Conservation (phyloP, 2,113 vertebrate species). For the Amblyornis subalaris region DNA sequence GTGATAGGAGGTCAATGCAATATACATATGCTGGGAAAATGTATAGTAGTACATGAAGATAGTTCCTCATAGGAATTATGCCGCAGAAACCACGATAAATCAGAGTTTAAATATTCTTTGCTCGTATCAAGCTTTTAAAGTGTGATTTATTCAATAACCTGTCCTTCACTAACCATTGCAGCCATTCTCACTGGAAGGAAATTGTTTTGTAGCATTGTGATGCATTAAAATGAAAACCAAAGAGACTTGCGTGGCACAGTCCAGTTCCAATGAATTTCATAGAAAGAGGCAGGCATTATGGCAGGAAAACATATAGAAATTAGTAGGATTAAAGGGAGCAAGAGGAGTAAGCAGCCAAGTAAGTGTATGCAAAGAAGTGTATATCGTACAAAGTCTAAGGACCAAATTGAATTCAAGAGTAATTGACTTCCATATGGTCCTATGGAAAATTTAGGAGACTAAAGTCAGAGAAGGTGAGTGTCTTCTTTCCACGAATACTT, state of each 20-base stretch:
- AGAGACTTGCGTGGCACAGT: not conserved
- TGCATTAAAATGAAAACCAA: not conserved
- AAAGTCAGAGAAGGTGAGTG: not conserved
- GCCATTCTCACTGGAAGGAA: not conserved
- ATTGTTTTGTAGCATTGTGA: not conserved
- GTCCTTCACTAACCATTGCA: not conserved
- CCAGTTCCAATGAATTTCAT: not conserved
- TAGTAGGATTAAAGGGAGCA: not conserved
- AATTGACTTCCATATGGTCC: not conserved
- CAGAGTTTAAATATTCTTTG: not conserved
- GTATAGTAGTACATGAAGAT: not conserved
- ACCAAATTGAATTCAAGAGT: not conserved
- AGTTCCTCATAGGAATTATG: not conserved
- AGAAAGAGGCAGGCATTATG: not conserved
- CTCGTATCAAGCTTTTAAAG: not conserved
- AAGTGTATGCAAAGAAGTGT: not conserved
- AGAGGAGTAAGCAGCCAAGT: not conserved
- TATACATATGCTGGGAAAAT: not conserved
- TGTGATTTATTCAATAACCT: not conserved
- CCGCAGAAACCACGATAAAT: not conserved
- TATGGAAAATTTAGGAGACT: not conserved
- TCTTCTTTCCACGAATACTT: not conserved
- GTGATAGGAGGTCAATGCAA: not conserved
- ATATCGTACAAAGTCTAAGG: not conserved
- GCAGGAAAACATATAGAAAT: not conserved